Percentiles rank a stretch among this genome's conserved stretches.
These are phyloP conservation scores for Sebastes hubbsi DNA, from an alignment of 2,797 vertebrate genomes.

Conservation along the genomic window DNA sequence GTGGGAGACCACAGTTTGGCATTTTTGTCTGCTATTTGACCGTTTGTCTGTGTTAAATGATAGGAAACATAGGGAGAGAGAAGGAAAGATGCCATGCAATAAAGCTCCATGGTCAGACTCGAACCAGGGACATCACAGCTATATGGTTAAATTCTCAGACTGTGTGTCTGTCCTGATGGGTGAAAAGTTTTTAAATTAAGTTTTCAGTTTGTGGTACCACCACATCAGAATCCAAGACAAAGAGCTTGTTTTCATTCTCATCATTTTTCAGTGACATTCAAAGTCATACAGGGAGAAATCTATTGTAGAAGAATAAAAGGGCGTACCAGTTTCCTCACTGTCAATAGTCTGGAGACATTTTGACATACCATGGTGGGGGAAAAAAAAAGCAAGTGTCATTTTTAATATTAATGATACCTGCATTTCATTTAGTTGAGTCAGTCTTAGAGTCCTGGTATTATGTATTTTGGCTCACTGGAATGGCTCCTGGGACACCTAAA, in stretches of 20 bases:
- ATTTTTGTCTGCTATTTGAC: background rate
- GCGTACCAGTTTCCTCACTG: background rate
- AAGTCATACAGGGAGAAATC: background rate
- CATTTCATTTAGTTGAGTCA: background rate
- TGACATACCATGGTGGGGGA: background rate
- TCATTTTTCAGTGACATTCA: background rate
- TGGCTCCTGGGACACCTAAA: background rate
- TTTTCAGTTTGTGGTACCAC: background rate
- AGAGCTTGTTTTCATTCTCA: background rate
- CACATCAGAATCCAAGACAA: background rate
- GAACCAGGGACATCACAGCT: background rate
- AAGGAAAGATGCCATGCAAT: background rate
- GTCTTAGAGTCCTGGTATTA: background rate
- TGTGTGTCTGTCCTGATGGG: background rate
- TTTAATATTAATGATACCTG: background rate
- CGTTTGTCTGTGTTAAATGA: background rate
- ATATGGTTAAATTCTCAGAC: background rate
- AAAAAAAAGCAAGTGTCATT: background rate
- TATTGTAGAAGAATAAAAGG: background rate
- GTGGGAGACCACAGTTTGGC: background rate
- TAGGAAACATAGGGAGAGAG: background rate
- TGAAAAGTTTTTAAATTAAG: background rate
- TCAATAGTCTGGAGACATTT: background rate
- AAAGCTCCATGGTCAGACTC: background rate
- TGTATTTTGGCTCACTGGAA: background rate